These are phyloP conservation scores for Megaceryle torquata DNA, from an alignment of 2,113 vertebrate species.

Conservation along the genomic window DNA sequence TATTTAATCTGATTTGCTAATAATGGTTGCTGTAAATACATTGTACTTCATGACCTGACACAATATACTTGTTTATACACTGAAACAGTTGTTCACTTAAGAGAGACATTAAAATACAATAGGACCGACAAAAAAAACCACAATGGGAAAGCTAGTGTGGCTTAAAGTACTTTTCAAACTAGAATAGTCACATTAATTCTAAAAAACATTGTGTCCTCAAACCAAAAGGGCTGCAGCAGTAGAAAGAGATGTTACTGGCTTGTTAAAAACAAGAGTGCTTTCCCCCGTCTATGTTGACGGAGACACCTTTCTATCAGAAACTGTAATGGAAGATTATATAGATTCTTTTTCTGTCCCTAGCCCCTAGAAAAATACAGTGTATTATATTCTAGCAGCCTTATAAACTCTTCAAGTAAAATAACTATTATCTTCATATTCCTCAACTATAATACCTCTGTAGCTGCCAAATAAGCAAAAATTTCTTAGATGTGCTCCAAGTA, in stretches of 20 bases:
- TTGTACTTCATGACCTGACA: not conserved
- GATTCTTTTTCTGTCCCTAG: not conserved
- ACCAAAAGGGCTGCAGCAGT: not conserved
- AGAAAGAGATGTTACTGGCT: not conserved
- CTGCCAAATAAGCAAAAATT: not conserved
- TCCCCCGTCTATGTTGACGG: not conserved
- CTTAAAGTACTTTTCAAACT: not conserved
- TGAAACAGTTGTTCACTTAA: not conserved
- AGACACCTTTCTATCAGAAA: not conserved
- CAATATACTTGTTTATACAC: not conserved
- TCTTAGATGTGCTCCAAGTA: not conserved
- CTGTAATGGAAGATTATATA: not conserved
- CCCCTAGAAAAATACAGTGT: not conserved
- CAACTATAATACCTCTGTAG: not conserved
- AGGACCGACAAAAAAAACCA: not conserved
- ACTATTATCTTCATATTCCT: not conserved
- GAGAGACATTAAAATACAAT: not conserved
- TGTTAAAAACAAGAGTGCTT: not conserved
- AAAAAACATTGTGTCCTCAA: not conserved
- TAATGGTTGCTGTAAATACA: not conserved
- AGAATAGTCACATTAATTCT: not conserved
- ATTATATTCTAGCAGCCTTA: not conserved
- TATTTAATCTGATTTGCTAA: conserved; percentile 9
- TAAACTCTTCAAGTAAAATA: not conserved
- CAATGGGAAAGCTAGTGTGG: not conserved